Evolutionary conservation across 2,888 invertebrate genomes (phyloP).

Genomic region (Gastracanthus pulcherrimus): DNA sequence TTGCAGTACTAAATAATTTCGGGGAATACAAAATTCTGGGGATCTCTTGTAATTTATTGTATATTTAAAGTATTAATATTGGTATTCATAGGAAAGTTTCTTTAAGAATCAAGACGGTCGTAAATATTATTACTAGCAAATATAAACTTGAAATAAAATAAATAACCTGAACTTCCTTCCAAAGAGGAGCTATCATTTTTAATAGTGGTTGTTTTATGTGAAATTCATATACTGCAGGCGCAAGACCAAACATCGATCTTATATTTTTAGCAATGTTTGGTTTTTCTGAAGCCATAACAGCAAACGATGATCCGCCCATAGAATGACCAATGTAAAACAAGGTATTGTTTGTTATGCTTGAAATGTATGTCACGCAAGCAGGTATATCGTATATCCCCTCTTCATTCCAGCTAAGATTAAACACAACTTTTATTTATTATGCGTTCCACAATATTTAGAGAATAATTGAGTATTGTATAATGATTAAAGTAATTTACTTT

Average conservation of each 20-base stretch:
- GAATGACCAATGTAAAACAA: slow-evolving; percentile 70
- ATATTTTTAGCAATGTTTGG: slow-evolving; percentile 84
- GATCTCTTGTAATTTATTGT: too few relatives aligned
- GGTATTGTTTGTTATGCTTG: slow-evolving; percentile 77
- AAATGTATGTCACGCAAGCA: neutral
- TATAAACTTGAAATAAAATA: neutral
- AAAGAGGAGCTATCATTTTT: slow-evolving; percentile 82
- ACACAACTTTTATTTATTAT: slow-evolving; percentile 76
- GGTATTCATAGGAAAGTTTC: too few relatives aligned
- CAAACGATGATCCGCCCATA: slow-evolving; percentile 79
- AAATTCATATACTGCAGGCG: slow-evolving; percentile 85
- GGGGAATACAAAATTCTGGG: neutral
- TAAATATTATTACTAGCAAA: too few relatives aligned
- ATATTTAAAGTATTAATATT: too few relatives aligned
- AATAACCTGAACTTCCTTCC: slow-evolving; percentile 80
- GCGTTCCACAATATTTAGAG: slow-evolving; percentile 77
- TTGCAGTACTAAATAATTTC: neutral
- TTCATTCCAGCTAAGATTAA: slow-evolving; percentile 71
- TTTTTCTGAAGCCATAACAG: slow-evolving; percentile 83
- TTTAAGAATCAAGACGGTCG: too few relatives aligned
- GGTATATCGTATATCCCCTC: slow-evolving; percentile 30
- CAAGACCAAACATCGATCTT: slow-evolving; percentile 82
- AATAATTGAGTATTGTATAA: neutral
- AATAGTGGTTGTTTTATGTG: slow-evolving; percentile 82
- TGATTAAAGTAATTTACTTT: neutral